Evolutionary conservation across 1,140 invertebrate species (phyloP).

Genomic region (Tribolium madens): DNA sequence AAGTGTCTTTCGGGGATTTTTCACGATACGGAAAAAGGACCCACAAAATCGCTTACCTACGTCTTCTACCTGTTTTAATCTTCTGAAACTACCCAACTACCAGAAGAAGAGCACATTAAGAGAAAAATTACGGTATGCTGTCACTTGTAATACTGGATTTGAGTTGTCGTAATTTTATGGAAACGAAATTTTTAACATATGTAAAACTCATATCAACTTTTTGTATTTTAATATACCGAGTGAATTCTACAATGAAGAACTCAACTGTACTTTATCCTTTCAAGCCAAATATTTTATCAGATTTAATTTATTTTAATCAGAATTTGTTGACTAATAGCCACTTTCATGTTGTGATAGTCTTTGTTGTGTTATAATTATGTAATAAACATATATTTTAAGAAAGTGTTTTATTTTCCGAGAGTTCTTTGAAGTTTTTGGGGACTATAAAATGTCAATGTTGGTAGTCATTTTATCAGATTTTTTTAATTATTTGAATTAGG

Average conservation of each 20-base stretch:
- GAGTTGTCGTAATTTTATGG: conserved; percentile 85
- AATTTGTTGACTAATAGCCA: neutral
- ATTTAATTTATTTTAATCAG: neutral
- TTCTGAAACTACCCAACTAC: conserved; percentile 98
- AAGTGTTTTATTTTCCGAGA: neutral
- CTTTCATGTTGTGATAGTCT: conserved; percentile 5
- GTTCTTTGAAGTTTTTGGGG: no score
- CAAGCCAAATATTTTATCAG: conserved; percentile 15
- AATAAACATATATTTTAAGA: conserved; percentile 5
- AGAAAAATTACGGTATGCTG: conserved; percentile 97
- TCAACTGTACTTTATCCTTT: neutral
- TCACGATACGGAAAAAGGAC: conserved; percentile 96
- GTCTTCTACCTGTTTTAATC: conserved; percentile 99
- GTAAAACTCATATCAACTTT: conserved; percentile 24
- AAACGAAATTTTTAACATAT: conserved; percentile 20
- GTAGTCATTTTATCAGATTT: no score
- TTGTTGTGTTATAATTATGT: neutral
- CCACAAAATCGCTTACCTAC: conserved; percentile 96
- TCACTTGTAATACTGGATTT: conserved; percentile 98
- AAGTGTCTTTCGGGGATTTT: conserved; percentile 97
- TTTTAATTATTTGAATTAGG: no score
- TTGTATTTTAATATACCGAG: conserved; percentile 33
- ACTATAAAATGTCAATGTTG: neutral
- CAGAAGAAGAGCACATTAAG: conserved; percentile 94
- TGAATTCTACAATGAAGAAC: neutral